Percentiles rank a stretch among this genome's conserved stretches.
These are phyloP conservation scores for Odontesthes bonariensis DNA, from an alignment of 2,113 vertebrate genomes.

Conservation along the genomic window DNA sequence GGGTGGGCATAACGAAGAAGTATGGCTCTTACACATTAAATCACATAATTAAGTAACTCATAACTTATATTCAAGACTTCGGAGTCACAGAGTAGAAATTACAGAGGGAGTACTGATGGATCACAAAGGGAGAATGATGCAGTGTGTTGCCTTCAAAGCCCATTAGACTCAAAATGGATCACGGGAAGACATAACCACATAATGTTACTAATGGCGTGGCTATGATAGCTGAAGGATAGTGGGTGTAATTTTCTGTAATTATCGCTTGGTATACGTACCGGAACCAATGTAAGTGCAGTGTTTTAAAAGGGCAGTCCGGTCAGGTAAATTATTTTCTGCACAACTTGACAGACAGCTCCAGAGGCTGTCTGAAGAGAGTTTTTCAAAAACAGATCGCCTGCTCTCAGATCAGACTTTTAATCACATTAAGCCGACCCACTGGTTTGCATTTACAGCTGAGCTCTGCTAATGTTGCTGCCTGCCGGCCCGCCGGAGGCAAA, in stretches of 20 bases:
- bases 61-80: too few species aligned
- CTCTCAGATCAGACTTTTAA: constrained; percentile 45
- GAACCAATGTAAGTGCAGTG: background rate
- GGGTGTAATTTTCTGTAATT: background rate
- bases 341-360: too few species aligned
- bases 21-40: too few species aligned
- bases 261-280: background rate
- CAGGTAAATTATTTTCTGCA: too few species aligned
- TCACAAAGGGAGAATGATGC: background rate
- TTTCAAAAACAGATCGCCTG: background rate
- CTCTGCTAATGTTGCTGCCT: constrained; percentile 37
- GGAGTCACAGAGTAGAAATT: background rate
- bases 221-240: background rate
- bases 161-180: background rate
- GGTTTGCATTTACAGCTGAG: constrained; percentile 57
- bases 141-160: background rate
- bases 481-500: constrained; percentile 31
- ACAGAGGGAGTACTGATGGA: background rate
- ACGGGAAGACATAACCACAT: background rate
- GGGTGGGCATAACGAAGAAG: too few species aligned
- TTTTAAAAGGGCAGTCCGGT: too few species aligned
- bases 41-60: too few species aligned
- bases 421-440: constrained; percentile 45
- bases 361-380: too few species aligned
- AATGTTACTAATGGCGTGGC: background rate